phyloP scores from a whole-genome alignment of 2,888 invertebrate genomes.

The Volucella inanis region DNA sequence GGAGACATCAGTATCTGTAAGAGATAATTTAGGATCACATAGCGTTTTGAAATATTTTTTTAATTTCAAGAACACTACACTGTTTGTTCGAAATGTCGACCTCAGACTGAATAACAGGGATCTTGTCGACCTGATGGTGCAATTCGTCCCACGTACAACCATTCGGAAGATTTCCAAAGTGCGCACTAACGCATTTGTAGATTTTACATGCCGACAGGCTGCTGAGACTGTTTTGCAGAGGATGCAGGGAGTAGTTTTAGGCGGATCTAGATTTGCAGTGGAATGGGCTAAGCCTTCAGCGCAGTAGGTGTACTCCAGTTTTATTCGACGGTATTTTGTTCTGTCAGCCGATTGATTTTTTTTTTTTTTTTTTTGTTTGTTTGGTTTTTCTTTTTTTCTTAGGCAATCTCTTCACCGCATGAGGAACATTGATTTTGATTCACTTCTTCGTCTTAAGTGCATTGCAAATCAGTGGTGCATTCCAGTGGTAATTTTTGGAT shows the following conservation, averaged over 20 bases:
- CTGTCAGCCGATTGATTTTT: too few relatives aligned
- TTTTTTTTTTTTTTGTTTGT: background rate
- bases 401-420: slow-evolving; percentile 78
- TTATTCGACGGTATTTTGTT: background rate
- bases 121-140: slow-evolving; percentile 76
- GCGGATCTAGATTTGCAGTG: slow-evolving; percentile 76
- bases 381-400: slow-evolving; percentile 15
- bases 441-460: slow-evolving; percentile 78
- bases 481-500: slow-evolving; percentile 79
- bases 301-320: slow-evolving; percentile 75
- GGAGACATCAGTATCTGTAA: slow-evolving; percentile 76
- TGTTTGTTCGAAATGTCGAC: slow-evolving; percentile 79
- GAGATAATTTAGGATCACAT: slow-evolving; percentile 9
- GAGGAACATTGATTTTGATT: slow-evolving; percentile 78
- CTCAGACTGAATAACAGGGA: slow-evolving; percentile 77
- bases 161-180: slow-evolving; percentile 78
- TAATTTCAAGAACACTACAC: slow-evolving; percentile 77
- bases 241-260: slow-evolving; percentile 75
- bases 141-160: slow-evolving; percentile 76
- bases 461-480: slow-evolving; percentile 79
- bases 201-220: slow-evolving; percentile 77
- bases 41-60: slow-evolving; percentile 18
- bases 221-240: slow-evolving; percentile 77
- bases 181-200: slow-evolving; percentile 78
- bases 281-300: slow-evolving; percentile 79